Evolutionary conservation across 2,888 invertebrate genomes (phyloP).

Genomic region (Drosophila neotestacea): DNA sequence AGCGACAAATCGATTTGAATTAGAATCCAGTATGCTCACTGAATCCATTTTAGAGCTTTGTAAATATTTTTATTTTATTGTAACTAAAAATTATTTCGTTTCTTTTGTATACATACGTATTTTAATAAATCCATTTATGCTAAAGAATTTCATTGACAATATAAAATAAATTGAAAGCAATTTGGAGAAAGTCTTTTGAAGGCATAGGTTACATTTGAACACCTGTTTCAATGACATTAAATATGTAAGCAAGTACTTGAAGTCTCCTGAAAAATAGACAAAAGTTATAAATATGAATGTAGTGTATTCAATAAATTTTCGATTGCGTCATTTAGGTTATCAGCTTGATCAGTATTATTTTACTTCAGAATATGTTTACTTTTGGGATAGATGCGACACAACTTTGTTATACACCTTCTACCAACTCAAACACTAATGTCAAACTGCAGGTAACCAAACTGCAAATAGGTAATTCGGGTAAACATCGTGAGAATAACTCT

Average conservation of each 20-base stretch:
- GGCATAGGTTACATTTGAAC: not conserved
- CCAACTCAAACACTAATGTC: constrained; percentile 65
- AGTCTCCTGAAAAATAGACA: not conserved
- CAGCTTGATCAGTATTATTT: not conserved
- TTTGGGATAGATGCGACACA: constrained; percentile 35
- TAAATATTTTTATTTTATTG: not conserved
- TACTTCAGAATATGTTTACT: constrained; percentile 7
- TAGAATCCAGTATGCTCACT: not conserved
- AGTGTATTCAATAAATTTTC: not conserved
- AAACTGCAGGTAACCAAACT: constrained; percentile 66
- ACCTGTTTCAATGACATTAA: not conserved
- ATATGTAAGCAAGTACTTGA: not conserved
- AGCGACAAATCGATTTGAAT: not conserved
- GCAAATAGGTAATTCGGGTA: constrained; percentile 61
- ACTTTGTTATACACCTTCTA: constrained; percentile 34
- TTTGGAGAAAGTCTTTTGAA: not conserved
- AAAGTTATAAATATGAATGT: not conserved
- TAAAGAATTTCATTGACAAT: not conserved
- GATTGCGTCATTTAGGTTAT: not conserved
- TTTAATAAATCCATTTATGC: not conserved
- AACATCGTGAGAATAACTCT: constrained; percentile 15
- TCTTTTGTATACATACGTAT: too few relatives aligned
- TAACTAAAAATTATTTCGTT: too few relatives aligned
- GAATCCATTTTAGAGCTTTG: not conserved
- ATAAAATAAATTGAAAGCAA: not conserved